Evolutionary conservation across 2,797 vertebrate genomes (phyloP).

Genomic region (Spea hammondii): DNA sequence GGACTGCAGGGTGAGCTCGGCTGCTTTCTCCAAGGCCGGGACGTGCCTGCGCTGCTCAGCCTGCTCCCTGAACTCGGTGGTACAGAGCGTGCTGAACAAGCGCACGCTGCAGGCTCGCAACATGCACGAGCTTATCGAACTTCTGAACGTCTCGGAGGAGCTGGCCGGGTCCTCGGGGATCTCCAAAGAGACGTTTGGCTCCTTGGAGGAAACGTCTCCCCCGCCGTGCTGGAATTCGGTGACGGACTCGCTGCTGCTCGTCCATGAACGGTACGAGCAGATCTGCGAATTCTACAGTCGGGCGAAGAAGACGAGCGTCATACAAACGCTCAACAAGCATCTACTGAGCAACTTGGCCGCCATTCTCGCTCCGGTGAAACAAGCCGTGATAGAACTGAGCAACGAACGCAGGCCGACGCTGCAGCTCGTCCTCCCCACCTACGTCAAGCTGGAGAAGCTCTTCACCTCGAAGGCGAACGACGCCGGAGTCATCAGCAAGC

Average conservation of each 20-base stretch:
- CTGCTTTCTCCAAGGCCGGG: constrained; percentile 84
- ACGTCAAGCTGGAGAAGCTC: constrained; percentile 93
- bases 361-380: constrained; percentile 87
- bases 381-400: constrained; percentile 90
- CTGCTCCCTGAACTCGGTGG: constrained; percentile 90
- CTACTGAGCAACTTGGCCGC: constrained; percentile 89
- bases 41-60: constrained; percentile 90
- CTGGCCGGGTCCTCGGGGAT: constrained; percentile 83
- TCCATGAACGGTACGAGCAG: constrained; percentile 94
- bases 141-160: constrained; percentile 88
- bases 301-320: constrained; percentile 88
- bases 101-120: constrained; percentile 93
- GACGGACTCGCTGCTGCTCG: constrained; percentile 90
- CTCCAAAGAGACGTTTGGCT: constrained; percentile 76
- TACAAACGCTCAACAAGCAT: constrained; percentile 96
- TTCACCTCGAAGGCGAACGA: constrained; percentile 97
- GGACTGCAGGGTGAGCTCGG: constrained; percentile 82
- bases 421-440: constrained; percentile 94
- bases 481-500: constrained; percentile 87
- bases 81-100: constrained; percentile 91
- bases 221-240: constrained; percentile 95
- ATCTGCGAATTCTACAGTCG: constrained; percentile 94
- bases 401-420: constrained; percentile 89
- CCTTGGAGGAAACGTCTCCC: constrained; percentile 79
- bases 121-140: constrained; percentile 91